phyloP scores from a whole-genome alignment of 2,888 invertebrate species.

The Volucella zonaria region DNA sequence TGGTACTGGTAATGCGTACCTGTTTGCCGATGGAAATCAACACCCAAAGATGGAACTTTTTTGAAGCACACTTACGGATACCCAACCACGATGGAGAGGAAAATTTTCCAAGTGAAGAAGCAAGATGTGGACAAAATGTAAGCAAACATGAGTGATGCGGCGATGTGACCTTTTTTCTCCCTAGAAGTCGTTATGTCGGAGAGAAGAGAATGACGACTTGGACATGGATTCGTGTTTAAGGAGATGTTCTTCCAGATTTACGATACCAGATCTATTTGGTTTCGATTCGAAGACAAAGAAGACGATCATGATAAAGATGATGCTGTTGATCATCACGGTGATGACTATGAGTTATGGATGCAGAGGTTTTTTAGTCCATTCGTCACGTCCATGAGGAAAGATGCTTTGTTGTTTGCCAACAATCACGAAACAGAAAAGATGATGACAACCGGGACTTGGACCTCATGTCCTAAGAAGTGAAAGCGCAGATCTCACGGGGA shows the following conservation, averaged over 20 bases:
- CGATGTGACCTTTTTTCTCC: slow-evolving; percentile 66
- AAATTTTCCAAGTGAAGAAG: slow-evolving; percentile 34
- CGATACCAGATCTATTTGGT: slow-evolving; percentile 16
- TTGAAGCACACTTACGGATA: slow-evolving; percentile 34
- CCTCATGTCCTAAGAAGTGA: slow-evolving; percentile 33
- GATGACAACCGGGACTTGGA: slow-evolving; percentile 11
- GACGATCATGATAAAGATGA: no score
- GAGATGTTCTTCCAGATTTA: slow-evolving; percentile 36
- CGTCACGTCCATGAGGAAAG: no score
- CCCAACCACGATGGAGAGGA: background rate
- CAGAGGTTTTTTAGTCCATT: no score
- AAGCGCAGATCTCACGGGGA: background rate
- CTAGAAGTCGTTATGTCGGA: background rate
- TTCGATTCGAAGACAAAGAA: slow-evolving; percentile 33
- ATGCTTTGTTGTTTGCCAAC: background rate
- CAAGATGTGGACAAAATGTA: slow-evolving; percentile 19
- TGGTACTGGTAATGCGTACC: slow-evolving; percentile 35
- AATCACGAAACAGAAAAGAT: slow-evolving; percentile 13
- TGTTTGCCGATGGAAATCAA: slow-evolving; percentile 48
- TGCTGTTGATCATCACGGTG: no score
- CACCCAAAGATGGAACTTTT: slow-evolving; percentile 56
- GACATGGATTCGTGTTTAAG: slow-evolving; percentile 40
- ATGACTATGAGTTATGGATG: no score
- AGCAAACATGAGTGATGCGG: slow-evolving; percentile 65
- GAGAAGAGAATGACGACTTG: slow-evolving; percentile 37